Conservation (phyloP, 2,888 invertebrate species). For the Gibbula magus region DNA sequence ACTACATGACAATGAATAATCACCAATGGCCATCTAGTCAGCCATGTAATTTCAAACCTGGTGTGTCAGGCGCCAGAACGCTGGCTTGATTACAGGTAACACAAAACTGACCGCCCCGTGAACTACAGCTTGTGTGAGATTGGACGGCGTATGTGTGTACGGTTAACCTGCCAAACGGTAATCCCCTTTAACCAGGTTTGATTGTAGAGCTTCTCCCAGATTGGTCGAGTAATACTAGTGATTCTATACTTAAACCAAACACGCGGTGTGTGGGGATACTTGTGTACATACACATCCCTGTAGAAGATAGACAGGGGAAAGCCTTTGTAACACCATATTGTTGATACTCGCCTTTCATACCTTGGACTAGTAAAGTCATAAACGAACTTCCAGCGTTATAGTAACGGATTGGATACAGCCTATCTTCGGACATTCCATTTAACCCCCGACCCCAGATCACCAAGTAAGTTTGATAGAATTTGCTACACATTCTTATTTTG, state of each 20-base stretch:
- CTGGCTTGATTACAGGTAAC: neutral
- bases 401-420: too few species aligned
- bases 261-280: neutral
- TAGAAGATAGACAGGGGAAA: too few species aligned
- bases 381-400: too few species aligned
- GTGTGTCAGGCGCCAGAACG: neutral
- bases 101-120: neutral
- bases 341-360: too few species aligned
- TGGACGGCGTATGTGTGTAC: slow-evolving; percentile 2
- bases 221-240: neutral
- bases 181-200: neutral
- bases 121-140: neutral
- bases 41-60: neutral
- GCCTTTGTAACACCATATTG: too few species aligned
- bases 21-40: neutral
- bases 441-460: too few species aligned
- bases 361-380: too few species aligned
- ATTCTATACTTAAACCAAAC: neutral
- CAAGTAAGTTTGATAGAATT: too few species aligned
- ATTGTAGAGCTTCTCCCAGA: neutral
- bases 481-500: too few species aligned
- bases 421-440: too few species aligned
- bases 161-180: neutral
- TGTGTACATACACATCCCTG: too few species aligned
- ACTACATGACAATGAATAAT: slow-evolving; percentile 4